Base-by-base conservation (phyloP, 2,888 invertebrate species). In the Autographa gamma region DNA sequence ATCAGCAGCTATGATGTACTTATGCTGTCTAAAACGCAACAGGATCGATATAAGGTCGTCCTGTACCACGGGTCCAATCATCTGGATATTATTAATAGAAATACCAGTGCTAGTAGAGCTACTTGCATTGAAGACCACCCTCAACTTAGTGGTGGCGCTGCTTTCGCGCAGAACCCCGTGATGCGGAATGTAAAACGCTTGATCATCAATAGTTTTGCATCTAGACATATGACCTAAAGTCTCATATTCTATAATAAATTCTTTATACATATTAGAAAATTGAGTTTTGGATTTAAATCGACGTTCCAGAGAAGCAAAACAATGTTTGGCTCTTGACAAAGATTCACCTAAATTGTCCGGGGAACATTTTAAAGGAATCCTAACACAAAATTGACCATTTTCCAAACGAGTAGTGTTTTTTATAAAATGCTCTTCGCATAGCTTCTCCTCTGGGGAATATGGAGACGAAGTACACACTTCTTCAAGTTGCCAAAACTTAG, bases 361-460 rank as follows among this genome's bases (percentile, higher is more conserved):
- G 32, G 32, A 32, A 32, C 32, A 32, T 56, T 69, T 69, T 9
- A 69, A 18, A 1, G 69, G 69, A 14, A 69, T 56, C 0, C 41
- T 9, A 18, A 65, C 64, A 58, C 69, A 69, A 32, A 69, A 69
- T 9, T 32, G 69, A 16, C 69, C 64, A 31, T 69, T 54, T 5
- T 19, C 31, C 14, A 69, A 25, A 14, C 69, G 69, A 13, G 60
- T 64, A 0, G 69, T 69, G 56, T 64, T 69, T 16, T 69, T 38
- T 9, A 56, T 0, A 56, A 69, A 69, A 43, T 69, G 64, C 14
- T 69, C 56, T 18, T 69, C 69, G 32, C 32, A 32, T 32, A 32
- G 32, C 32, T 32, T 32, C 32, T 32, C 32, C 32, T 32, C 32
- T 32, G 32, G 7, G 32, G 32, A 32, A 32, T 32, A 32, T 7